A percentile compares a stretch with the other conserved stretches of the same genome.
Evolutionary conservation across 2,797 vertebrate species (phyloP).

Genomic region (Chaenodraco wilsoni): DNA sequence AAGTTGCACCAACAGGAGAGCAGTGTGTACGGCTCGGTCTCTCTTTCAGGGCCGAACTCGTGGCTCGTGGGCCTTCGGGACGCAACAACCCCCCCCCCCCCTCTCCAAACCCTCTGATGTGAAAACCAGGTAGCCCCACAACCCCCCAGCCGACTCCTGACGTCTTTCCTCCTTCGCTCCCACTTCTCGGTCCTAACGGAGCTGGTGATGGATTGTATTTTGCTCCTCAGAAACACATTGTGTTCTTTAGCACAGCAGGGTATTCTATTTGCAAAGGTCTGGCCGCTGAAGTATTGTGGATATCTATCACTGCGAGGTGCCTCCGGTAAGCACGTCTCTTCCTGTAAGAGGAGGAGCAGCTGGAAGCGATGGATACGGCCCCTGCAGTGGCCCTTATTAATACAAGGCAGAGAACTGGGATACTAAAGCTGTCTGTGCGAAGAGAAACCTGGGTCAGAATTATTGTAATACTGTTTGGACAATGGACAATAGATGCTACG

Average conservation of each 20-base stretch:
- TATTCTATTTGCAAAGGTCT: slow-evolving; percentile 97
- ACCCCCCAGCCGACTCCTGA: slow-evolving; percentile 57
- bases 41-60: slow-evolving; percentile 72
- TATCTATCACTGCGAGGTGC: slow-evolving; percentile 91
- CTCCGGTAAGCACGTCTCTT: slow-evolving; percentile 80
- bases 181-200: slow-evolving; percentile 85
- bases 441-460: slow-evolving; percentile 3
- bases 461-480: not conserved
- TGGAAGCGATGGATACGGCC: slow-evolving; percentile 65
- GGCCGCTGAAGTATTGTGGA: slow-evolving; percentile 93
- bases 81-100: slow-evolving; percentile 61
- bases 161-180: slow-evolving; percentile 71
- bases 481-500: too few species aligned
- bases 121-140: slow-evolving; percentile 91
- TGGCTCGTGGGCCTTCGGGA: slow-evolving; percentile 86
- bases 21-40: slow-evolving; percentile 83
- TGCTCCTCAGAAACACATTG: slow-evolving; percentile 97
- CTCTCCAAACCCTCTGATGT: slow-evolving; percentile 84
- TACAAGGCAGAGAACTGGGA: slow-evolving; percentile 32
- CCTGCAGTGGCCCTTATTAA: slow-evolving; percentile 47
- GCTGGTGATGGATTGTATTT: slow-evolving; percentile 97
- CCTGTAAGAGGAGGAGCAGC: slow-evolving; percentile 67
- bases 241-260: slow-evolving; percentile 99
- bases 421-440: slow-evolving; percentile 9
- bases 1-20: slow-evolving; percentile 75